These are phyloP conservation scores for Porites cylindrica DNA, from an alignment of 92 coral and sea anemone species.

Conservation along the genomic window DNA sequence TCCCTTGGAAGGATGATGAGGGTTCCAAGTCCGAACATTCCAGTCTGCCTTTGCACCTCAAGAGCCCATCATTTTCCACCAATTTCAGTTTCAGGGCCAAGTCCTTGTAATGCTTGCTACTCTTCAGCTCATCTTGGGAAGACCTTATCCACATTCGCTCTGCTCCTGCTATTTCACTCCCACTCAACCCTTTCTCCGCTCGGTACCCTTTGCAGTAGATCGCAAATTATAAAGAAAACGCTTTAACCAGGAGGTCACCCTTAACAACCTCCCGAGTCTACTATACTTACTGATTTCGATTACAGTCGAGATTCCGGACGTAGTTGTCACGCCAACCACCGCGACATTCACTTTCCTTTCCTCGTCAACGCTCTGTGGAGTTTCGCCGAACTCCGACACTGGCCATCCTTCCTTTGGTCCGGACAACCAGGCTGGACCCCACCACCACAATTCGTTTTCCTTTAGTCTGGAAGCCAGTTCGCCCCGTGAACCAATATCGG, in stretches of 20 bases:
- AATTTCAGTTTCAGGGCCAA: constrained; percentile 30
- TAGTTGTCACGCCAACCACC: constrained; percentile 5
- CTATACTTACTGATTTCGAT: constrained; percentile 16
- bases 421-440: constrained; percentile 47
- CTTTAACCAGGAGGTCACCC: constrained; percentile 40
- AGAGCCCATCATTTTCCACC: constrained; percentile 32
- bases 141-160: constrained; percentile 42
- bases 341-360: constrained; percentile 29
- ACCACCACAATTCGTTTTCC: constrained; percentile 50
- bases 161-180: constrained; percentile 41
- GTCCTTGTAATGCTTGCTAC: constrained; percentile 17
- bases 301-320: not conserved
- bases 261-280: constrained; percentile 8
- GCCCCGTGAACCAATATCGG: constrained; percentile 19
- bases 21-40: not conserved
- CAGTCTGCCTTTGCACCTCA: constrained; percentile 42
- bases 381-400: constrained; percentile 21
- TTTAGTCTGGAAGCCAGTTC: constrained; percentile 29
- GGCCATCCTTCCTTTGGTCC: constrained; percentile 47
- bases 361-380: constrained; percentile 35
- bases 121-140: constrained; percentile 33
- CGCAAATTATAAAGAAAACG: constrained; percentile 13
- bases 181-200: not conserved
- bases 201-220: not conserved
- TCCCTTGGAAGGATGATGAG: constrained; percentile 34